Percentiles rank a stretch among this genome's conserved stretches.
Conservation (phyloP, 35 echinoderm and acorn worm genomes). For the Eucidaris tribuloides region DNA sequence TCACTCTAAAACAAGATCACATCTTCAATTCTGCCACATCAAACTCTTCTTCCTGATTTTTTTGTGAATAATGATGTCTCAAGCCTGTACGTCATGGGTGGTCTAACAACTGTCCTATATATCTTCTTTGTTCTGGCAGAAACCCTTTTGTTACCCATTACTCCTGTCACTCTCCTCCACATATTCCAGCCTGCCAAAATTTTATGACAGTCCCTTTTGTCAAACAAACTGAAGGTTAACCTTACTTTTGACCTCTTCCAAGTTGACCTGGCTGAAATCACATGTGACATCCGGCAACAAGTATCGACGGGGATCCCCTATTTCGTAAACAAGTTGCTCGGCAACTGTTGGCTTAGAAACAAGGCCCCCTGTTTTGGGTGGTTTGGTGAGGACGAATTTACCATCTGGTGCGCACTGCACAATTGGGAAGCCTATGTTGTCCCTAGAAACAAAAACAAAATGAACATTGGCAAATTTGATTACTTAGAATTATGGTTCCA, state of each 20-base stretch:
- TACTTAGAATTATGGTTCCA: too few species aligned
- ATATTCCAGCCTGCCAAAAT: too few species aligned
- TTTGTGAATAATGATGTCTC: too few species aligned
- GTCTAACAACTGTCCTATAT: background rate
- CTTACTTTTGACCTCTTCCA: conserved; percentile 73
- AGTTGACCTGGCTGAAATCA: conserved; percentile 90
- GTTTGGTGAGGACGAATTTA: conserved; percentile 80
- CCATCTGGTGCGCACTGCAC: conserved; percentile 76
- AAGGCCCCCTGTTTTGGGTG: conserved; percentile 93
- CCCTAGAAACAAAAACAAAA: conserved; percentile 50
- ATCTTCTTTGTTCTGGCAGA: background rate
- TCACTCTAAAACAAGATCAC: too few species aligned
- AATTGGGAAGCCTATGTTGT: conserved; percentile 96
- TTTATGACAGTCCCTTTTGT: too few species aligned
- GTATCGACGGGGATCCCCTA: conserved; percentile 85
- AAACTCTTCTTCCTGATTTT: too few species aligned
- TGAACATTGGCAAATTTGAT: too few species aligned
- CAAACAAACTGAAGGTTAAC: too few species aligned
- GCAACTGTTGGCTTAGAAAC: conserved; percentile 87
- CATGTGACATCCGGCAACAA: conserved; percentile 95
- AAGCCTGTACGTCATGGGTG: background rate
- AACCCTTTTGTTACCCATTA: too few species aligned
- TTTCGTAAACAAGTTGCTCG: conserved; percentile 95
- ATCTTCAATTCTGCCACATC: too few species aligned
- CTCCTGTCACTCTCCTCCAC: too few species aligned